Conservation (phyloP, 92 coral and sea anemone species). For the Epizoanthus fatuus region DNA sequence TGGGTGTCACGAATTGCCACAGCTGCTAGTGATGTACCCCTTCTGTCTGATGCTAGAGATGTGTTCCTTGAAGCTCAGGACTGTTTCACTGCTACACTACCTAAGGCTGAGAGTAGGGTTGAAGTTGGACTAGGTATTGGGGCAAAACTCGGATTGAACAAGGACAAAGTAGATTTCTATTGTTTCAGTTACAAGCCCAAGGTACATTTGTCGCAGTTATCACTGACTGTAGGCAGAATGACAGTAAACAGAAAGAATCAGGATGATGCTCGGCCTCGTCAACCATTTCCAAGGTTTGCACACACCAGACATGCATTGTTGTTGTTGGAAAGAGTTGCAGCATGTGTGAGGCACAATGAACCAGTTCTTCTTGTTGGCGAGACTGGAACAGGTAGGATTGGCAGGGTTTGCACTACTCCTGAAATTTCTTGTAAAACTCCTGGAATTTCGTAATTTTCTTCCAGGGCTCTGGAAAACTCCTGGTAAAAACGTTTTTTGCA, state of each 20-base stretch:
- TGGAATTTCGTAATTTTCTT: too few species aligned
- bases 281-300: slow-evolving; percentile 73
- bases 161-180: slow-evolving; percentile 91
- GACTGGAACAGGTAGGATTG: slow-evolving; percentile 88
- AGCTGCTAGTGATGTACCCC: slow-evolving; percentile 70
- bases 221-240: slow-evolving; percentile 89
- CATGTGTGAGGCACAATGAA: slow-evolving; percentile 87
- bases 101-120: slow-evolving; percentile 73
- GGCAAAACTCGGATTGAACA: slow-evolving; percentile 91
- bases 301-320: slow-evolving; percentile 93
- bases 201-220: slow-evolving; percentile 77
- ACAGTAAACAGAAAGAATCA: slow-evolving; percentile 70
- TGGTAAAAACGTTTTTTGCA: too few species aligned
- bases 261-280: background rate
- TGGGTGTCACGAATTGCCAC: slow-evolving; percentile 86
- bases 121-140: slow-evolving; percentile 86
- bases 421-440: too few species aligned
- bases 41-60: slow-evolving; percentile 77
- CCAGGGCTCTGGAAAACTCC: too few species aligned
- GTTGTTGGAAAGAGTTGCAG: slow-evolving; percentile 90
- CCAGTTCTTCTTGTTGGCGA: slow-evolving; percentile 97
- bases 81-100: slow-evolving; percentile 90
- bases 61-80: slow-evolving; percentile 96
- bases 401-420: too few species aligned
- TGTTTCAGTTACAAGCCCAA: slow-evolving; percentile 87